Evolutionary conservation across 2,113 vertebrate genomes (phyloP), one percentile per base, ranked within the genome.

Genomic region (Macquaria ambigua): DNA sequence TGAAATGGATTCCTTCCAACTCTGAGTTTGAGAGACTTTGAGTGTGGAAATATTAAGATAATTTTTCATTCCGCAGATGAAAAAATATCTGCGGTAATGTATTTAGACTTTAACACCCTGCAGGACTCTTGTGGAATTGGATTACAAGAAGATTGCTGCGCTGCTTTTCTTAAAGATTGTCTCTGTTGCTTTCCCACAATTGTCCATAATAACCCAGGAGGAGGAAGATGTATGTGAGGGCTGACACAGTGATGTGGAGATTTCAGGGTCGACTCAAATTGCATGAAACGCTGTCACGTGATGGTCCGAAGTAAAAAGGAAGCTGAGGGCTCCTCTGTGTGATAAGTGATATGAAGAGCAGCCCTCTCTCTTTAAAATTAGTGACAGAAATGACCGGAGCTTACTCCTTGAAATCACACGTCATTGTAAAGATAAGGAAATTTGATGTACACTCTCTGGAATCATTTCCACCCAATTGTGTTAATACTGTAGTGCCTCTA

Each of bases 401-500:
- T 34, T 16, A 28, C 20, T 61, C 77, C 48, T 20, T 79, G 58
- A 88, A 63, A 79, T 81, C 58, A 34, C 14, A 55, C 64, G 34
- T 74, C 59, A 79, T 31, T 52, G 9, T 72, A 20, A 77, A 66
- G 69, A 84, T 81, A 50, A 48, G 15, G 16, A 81, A 23, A 77
- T 70, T 69, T 66, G 41, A 87, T 67, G 31, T 52, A 62, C 25
- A n/a, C 61, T 71, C 68, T 74, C 43, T 71, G 68, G 64, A 73
- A 85, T 85, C n/a, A 77, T 74, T 79, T 76, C 62, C 70, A 23
- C 46, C 70, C 58, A 28, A 59, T 71, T 76, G 72, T 78, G 63
- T 88, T 88, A 85, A 87, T 89, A 90, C 90, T 84, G 67, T 52
- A 74, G 67, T 3, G 82, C 53, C 66, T 85, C 68, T 91, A 83